Percentiles rank a stretch among this genome's conserved stretches.
Conservation (phyloP, 2,113 vertebrate species). For the Callithrix jacchus region DNA sequence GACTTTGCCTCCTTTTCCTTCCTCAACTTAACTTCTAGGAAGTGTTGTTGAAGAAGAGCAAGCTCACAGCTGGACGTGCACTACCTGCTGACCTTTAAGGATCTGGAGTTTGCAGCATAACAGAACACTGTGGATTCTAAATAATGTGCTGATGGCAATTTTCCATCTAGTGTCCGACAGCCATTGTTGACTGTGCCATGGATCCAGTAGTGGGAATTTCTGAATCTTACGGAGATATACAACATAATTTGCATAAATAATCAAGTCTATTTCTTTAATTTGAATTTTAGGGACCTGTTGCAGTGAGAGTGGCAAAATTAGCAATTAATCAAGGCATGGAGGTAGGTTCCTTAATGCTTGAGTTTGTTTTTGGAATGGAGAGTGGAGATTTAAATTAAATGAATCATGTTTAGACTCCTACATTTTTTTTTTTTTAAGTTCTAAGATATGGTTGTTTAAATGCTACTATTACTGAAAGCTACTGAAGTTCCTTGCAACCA, state of each 20-base stretch:
- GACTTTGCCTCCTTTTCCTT: not conserved
- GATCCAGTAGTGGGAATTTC: not conserved
- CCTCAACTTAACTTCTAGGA: not conserved
- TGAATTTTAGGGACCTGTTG: conserved; percentile 93
- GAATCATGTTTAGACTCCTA: not conserved
- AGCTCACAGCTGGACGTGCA: fast-evolving
- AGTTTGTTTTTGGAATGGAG: not conserved
- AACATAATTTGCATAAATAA: not conserved
- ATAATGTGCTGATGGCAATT: not conserved
- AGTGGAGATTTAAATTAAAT: not conserved
- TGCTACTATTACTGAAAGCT: not conserved
- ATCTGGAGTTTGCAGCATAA: fast-evolving
- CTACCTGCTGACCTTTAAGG: not conserved
- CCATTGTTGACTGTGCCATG: not conserved
- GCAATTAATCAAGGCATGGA: conserved; percentile 98
- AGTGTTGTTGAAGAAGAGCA: not conserved
- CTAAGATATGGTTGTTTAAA: not conserved
- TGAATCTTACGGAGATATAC: not conserved
- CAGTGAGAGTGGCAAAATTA: conserved; percentile 97
- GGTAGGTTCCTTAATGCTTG: conserved; percentile 84
- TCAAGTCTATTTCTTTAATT: conserved; percentile 46
- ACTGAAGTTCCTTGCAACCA: not conserved
- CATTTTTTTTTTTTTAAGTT: not conserved
- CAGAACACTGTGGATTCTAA: not conserved
- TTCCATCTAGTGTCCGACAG: fast-evolving